These are phyloP conservation scores for Nycticebus coucang DNA, from an alignment of 2,113 vertebrate genomes.

Conservation along the genomic window DNA sequence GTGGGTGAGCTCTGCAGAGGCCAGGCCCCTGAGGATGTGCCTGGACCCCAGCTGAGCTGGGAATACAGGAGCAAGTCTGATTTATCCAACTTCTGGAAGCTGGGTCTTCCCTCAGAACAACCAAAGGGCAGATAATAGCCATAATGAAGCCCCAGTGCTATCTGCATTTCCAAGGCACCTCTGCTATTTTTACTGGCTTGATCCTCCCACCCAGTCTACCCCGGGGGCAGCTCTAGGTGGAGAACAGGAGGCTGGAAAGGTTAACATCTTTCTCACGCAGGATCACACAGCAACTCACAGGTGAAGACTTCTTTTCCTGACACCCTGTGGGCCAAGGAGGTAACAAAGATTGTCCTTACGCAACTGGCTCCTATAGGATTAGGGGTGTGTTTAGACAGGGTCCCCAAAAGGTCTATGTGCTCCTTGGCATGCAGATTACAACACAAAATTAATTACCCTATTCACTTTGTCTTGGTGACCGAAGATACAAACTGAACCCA, in stretches of 20 bases:
- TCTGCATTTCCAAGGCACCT: background rate
- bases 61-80: fast-evolving
- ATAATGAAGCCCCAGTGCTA: background rate
- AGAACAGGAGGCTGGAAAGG: background rate
- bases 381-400: background rate
- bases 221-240: background rate
- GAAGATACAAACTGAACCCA: background rate
- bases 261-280: background rate
- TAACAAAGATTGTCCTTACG: background rate
- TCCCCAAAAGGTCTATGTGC: background rate
- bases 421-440: background rate
- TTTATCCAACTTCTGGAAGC: background rate
- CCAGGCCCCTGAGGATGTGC: background rate
- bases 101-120: background rate
- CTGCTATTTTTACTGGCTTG: too few species aligned
- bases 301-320: background rate
- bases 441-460: background rate
- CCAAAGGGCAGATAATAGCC: too few species aligned
- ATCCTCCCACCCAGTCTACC: fast-evolving
- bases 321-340: background rate
- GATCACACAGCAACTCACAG: background rate
- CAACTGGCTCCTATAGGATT: background rate
- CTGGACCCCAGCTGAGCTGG: background rate
- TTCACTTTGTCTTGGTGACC: background rate
- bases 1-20: background rate